These are phyloP conservation scores for Vimba vimba DNA, from an alignment of 2,113 vertebrate genomes.

Conservation along the genomic window DNA sequence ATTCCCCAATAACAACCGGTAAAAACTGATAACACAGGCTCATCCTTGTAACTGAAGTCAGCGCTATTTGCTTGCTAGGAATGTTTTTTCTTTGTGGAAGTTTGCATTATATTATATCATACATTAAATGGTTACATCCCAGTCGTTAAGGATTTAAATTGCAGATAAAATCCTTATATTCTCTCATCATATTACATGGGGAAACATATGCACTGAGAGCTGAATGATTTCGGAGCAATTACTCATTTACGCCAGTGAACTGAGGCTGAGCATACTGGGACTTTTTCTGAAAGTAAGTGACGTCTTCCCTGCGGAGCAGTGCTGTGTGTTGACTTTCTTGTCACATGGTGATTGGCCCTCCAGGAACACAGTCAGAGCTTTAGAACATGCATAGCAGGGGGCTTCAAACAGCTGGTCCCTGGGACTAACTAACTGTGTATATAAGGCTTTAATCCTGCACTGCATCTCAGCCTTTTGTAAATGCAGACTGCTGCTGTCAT, in stretches of 20 bases:
- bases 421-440: not conserved
- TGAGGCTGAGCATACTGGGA: not conserved
- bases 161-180: not conserved
- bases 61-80: no score
- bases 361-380: constrained; percentile 19
- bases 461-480: constrained; percentile 1
- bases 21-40: no score
- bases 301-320: not conserved
- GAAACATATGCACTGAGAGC: not conserved
- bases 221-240: constrained; percentile 1
- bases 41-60: no score
- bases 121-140: not conserved
- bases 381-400: constrained; percentile 31
- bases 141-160: not conserved
- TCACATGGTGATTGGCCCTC: constrained; percentile 18
- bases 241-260: not conserved
- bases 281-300: constrained; percentile 24
- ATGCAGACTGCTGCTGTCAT: not conserved
- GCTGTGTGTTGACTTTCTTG: constrained; percentile 22
- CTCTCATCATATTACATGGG: not conserved
- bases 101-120: not conserved
- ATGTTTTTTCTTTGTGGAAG: no score
- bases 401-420: constrained; percentile 23
- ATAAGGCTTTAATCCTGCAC: not conserved
- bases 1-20: no score